Evolutionary conservation across 1,140 invertebrate species (phyloP).

Genomic region (Dendrolimus kikuchii): DNA sequence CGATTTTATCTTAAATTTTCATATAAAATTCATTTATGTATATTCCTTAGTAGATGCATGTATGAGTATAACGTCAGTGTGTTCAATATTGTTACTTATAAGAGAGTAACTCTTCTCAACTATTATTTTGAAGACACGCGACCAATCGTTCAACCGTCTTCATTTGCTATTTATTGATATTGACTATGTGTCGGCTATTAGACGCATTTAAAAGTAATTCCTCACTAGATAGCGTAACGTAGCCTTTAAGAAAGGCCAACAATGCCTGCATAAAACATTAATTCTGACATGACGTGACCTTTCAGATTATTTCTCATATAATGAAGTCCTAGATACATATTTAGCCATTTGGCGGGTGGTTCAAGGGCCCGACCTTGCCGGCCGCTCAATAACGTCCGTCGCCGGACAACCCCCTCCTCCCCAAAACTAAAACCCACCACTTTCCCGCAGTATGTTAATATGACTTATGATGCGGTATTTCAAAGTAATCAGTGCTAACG

Average conservation of each 20-base stretch:
- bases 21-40: too few species aligned
- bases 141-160: too few species aligned
- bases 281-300: slow-evolving; percentile 29
- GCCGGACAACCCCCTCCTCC: slow-evolving; percentile 29
- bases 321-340: slow-evolving; percentile 31
- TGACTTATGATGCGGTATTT: slow-evolving; percentile 11
- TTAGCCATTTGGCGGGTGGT: slow-evolving; percentile 23
- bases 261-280: slow-evolving; percentile 22
- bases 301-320: slow-evolving; percentile 21
- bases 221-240: too few species aligned
- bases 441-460: slow-evolving; percentile 3
- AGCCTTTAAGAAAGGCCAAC: not conserved
- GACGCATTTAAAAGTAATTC: too few species aligned
- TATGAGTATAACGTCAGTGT: too few species aligned
- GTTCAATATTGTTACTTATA: too few species aligned
- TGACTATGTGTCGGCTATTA: too few species aligned
- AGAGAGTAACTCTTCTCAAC: too few species aligned
- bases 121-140: too few species aligned
- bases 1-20: too few species aligned
- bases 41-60: too few species aligned
- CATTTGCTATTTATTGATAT: too few species aligned
- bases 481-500: not conserved
- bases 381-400: slow-evolving; percentile 46
- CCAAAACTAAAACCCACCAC: slow-evolving; percentile 11
- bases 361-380: slow-evolving; percentile 56